phyloP scores from a whole-genome alignment of 2,113 vertebrate species.

The Athene cunicularia region DNA sequence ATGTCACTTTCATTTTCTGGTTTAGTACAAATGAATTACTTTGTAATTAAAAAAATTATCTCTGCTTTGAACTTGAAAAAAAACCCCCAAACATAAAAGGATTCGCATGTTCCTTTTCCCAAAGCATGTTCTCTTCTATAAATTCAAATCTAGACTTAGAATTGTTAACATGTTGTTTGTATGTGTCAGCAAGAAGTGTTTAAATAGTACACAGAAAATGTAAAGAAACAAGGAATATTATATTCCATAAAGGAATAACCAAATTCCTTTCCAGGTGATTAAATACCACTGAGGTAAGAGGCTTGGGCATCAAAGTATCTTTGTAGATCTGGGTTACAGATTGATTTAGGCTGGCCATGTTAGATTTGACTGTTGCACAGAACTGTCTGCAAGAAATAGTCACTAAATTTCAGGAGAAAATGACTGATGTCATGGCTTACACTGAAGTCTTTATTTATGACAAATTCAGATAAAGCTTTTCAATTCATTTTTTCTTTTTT shows the following conservation, averaged over 20 bases:
- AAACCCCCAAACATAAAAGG: neutral
- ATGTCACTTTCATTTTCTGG: neutral
- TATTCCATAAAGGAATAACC: neutral
- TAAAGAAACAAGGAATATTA: neutral
- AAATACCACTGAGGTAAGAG: neutral
- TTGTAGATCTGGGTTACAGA: neutral
- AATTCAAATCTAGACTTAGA: neutral
- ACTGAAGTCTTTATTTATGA: neutral
- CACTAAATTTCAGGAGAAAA: conserved; percentile 29
- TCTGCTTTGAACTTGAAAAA: neutral
- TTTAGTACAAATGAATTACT: neutral
- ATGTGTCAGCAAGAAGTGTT: neutral
- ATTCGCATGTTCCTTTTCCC: neutral
- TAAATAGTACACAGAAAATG: neutral
- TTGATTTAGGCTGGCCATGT: neutral
- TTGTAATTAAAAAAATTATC: neutral
- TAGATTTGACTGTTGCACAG: neutral
- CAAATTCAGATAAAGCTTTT: conserved; percentile 2
- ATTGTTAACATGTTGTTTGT: neutral
- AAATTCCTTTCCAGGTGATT: neutral
- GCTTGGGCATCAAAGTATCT: neutral
- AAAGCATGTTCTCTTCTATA: neutral
- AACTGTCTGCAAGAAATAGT: neutral
- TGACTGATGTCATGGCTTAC: neutral
- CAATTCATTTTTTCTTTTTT: neutral